A percentile compares a stretch with the other conserved stretches of the same genome.
phyloP scores from a whole-genome alignment of 1,140 invertebrate genomes.

The Aphidius gifuensis region DNA sequence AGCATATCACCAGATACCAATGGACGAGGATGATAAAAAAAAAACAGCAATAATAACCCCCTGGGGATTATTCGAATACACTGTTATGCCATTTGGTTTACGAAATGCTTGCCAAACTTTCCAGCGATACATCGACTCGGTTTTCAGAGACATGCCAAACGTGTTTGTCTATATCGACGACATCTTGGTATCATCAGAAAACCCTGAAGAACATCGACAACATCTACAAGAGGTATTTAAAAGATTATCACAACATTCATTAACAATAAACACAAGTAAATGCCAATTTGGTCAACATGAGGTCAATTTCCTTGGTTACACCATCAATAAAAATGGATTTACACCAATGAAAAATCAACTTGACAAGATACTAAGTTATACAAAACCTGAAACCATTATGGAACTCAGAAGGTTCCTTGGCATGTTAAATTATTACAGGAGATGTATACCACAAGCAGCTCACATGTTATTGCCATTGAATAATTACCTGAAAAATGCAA shows the following conservation, averaged over 20 bases:
- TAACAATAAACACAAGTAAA: conserved; percentile 4
- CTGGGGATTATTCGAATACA: conserved; percentile 29
- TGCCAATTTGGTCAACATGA: conserved; percentile 2
- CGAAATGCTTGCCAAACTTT: conserved; percentile 29
- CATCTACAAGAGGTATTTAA: conserved; percentile 16
- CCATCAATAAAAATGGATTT: conserved; percentile 35
- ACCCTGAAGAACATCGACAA: conserved; percentile 20
- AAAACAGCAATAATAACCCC: conserved; percentile 44
- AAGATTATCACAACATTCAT: conserved; percentile 4
- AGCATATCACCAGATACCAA: conserved; percentile 50
- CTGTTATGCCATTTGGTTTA: conserved; percentile 43
- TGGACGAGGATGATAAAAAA: conserved; percentile 31
- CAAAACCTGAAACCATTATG: conserved; percentile 32
- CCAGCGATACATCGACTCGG: conserved; percentile 28
- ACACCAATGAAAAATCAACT: conserved; percentile 31
- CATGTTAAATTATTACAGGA: conserved; percentile 44
- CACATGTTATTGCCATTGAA: conserved; percentile 28
- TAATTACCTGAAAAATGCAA: conserved; percentile 23
- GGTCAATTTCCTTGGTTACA: conserved; percentile 33
- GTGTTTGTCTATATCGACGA: conserved; percentile 24
- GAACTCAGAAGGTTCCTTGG: conserved; percentile 44
- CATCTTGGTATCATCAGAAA: conserved; percentile 22
- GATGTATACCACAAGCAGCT: conserved; percentile 32
- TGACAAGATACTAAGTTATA: conserved; percentile 33
- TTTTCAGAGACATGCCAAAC: conserved; percentile 19